Evolutionary conservation across 2,888 invertebrate species (phyloP).

Genomic region (Globia sparganii): DNA sequence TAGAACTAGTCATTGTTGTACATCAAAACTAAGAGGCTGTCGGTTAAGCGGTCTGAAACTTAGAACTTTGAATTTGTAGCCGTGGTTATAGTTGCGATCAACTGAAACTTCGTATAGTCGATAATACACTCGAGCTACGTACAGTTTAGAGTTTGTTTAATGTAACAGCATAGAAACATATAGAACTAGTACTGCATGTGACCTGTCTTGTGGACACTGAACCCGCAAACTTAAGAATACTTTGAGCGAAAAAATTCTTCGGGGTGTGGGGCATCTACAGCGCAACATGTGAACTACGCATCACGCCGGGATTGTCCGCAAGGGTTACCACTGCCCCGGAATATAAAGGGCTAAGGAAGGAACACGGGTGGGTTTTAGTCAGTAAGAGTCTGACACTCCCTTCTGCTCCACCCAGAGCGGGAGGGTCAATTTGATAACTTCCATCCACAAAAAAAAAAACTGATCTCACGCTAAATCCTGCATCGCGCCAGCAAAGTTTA

Average conservation of each 20-base stretch:
- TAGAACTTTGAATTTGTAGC: slow-evolving; percentile 43
- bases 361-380: no score
- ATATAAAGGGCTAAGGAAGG: no score
- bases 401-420: no score
- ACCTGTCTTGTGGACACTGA: background rate
- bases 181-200: background rate
- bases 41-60: slow-evolving; percentile 42
- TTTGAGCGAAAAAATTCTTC: background rate
- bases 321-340: no score
- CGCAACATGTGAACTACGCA: background rate
- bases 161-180: background rate
- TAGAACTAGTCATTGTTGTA: slow-evolving; percentile 17
- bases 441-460: no score
- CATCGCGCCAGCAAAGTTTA: no score
- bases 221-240: background rate
- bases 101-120: slow-evolving; percentile 42
- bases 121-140: slow-evolving; percentile 41
- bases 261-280: background rate
- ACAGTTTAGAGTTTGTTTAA: slow-evolving; percentile 34
- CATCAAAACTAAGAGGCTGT: slow-evolving; percentile 41
- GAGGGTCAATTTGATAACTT: no score
- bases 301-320: no score
- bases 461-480: background rate
- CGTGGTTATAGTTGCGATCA: slow-evolving; percentile 28
- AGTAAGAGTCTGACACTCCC: no score